phyloP scores from a whole-genome alignment of 1,140 invertebrate genomes.

The Branchinecta lynchi region DNA sequence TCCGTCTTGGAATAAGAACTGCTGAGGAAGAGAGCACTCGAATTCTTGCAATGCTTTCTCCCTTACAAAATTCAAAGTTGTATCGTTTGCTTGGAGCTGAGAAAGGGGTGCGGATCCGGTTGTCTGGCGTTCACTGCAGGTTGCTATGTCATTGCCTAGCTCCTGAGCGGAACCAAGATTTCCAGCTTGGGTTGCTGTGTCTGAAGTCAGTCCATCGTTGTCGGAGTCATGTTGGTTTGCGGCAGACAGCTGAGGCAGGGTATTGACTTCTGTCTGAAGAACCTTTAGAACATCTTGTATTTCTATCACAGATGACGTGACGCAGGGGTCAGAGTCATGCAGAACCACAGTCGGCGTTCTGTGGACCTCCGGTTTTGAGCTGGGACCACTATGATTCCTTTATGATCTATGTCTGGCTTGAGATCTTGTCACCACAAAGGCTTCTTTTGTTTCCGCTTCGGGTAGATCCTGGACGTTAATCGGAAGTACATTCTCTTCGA shows the following conservation, averaged over 20 bases:
- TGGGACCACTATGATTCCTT: conserved; percentile 7
- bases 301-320: background rate
- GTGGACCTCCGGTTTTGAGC: background rate
- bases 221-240: background rate
- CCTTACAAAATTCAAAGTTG: conserved; percentile 7
- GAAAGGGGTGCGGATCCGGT: background rate
- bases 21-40: conserved; percentile 2
- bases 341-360: background rate
- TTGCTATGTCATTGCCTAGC: too few relatives aligned
- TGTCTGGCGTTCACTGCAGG: background rate
- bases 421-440: background rate
- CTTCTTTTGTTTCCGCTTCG: too few relatives aligned
- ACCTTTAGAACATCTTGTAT: background rate
- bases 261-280: background rate
- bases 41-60: conserved; percentile 2
- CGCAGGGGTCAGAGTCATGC: conserved; percentile 8
- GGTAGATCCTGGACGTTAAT: background rate
- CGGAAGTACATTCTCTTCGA: conserved; percentile 7
- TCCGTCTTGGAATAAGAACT: conserved; percentile 1
- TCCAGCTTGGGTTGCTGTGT: background rate
- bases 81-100: conserved; percentile 8
- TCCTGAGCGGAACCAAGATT: too few relatives aligned
- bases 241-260: conserved; percentile 1
- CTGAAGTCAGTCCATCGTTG: background rate
- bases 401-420: background rate